Evolutionary conservation across 2,113 vertebrate genomes (phyloP), one percentile per base, ranked within the genome.

Genomic region (Sterrhoptilus dennistouni): DNA sequence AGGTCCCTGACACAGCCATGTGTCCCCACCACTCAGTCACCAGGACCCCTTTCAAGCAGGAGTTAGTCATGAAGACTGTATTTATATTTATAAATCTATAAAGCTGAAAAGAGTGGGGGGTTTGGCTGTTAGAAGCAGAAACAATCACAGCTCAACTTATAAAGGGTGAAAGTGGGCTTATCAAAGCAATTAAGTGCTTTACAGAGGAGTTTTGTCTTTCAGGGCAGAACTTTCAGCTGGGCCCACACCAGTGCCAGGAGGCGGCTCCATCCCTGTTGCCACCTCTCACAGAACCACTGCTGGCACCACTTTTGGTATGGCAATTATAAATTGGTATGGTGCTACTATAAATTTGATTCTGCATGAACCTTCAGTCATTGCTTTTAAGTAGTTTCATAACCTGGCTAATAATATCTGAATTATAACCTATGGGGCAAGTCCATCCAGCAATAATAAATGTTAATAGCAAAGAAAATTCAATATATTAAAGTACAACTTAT

Each of bases 1-100:
- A 71, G 91, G 89, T 5, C 79, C 80, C 91, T 35, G 80, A 3
- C 40, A 6, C 60, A 19, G 24, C 35, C 65, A 36, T 1, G 5
- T 64, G 28, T 36, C 9, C 89, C 64, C 87, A 57, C 3, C 57
- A 36, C 44, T 36, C 63, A 11, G 54, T 0, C 77, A n/a, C 18
- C 1, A 10, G 56, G 4, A 56, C 22, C 44, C 6, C 35, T 47
- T 6, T 2, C 4, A 4, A 19, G 31, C 1, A 44, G 17, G 12
- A 66, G 9, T 63, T 3, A 60, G 72, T 18, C 59, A 23, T 38
- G 25, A 72, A 84, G 68, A 66, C 83, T 21, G 0, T 1, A 15
- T 15, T 42, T 4, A 5, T 44, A 24, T 10, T 13, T 20, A 14
- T 15, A 10, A 21, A 4, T 3, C 3, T 8, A 40, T 5, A 49